Evolutionary conservation across 1,140 invertebrate species (phyloP).

Genomic region (Parasteatoda tepidariorum): DNA sequence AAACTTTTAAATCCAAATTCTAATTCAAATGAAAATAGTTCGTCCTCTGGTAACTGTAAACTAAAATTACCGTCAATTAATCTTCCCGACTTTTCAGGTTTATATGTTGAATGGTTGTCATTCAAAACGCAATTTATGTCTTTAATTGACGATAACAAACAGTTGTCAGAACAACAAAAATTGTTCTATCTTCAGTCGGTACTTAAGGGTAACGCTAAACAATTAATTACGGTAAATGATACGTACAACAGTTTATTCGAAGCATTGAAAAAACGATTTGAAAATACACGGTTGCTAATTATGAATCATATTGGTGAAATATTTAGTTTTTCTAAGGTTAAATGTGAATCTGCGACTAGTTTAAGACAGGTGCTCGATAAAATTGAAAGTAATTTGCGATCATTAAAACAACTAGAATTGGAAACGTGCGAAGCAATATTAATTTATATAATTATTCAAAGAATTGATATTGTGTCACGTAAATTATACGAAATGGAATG

Average conservation of each 20-base stretch:
- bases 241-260: slow-evolving; percentile 5
- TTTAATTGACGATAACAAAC: too few relatives aligned
- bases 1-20: not conserved
- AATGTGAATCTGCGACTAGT: not conserved
- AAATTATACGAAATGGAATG: too few relatives aligned
- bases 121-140: too few relatives aligned
- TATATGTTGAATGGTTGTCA: not conserved
- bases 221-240: too few relatives aligned
- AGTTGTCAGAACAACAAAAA: too few relatives aligned
- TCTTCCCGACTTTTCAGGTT: not conserved
- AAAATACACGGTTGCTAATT: not conserved
- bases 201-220: too few relatives aligned
- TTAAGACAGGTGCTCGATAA: too few relatives aligned
- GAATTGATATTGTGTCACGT: too few relatives aligned
- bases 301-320: slow-evolving; percentile 3
- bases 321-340: slow-evolving; percentile 16
- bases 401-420: too few relatives aligned
- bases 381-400: slow-evolving; percentile 6
- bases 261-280: not conserved
- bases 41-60: slow-evolving; percentile 8
- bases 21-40: not conserved
- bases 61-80: slow-evolving; percentile 14
- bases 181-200: slow-evolving; percentile 4
- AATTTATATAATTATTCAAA: too few relatives aligned
- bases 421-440: too few relatives aligned